Evolutionary conservation across 2,797 vertebrate species (phyloP).

Genomic region (Gadopsis bispinosus): DNA sequence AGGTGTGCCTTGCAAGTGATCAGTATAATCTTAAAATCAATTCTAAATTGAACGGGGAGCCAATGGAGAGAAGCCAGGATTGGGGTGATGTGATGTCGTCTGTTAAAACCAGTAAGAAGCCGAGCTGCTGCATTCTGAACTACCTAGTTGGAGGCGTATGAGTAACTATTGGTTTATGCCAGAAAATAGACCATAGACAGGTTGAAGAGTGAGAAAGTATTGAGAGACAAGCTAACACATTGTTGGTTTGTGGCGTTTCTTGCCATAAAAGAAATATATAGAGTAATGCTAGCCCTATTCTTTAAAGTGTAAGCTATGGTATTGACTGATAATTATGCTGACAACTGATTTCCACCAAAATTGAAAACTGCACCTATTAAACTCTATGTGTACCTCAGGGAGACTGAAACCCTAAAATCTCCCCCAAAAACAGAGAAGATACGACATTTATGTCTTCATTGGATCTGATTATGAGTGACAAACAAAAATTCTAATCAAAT

Average conservation of each 20-base stretch:
- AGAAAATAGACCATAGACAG: no score
- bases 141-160: no score
- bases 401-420: background rate
- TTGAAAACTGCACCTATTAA: background rate
- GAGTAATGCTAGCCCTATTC: background rate
- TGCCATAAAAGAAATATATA: background rate
- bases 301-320: background rate
- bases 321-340: background rate
- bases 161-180: no score
- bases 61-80: no score
- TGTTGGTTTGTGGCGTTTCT: background rate
- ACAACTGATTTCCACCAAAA: background rate
- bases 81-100: no score
- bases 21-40: no score
- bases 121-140: no score
- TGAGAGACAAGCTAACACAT: no score
- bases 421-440: background rate
- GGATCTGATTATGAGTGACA: constrained; percentile 2
- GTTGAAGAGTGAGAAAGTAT: no score
- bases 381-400: background rate
- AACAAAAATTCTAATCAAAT: background rate
- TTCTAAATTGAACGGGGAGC: no score
- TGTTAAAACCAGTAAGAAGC: no score
- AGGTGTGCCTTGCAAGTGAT: no score
- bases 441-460: background rate